Conservation (phyloP, 2,888 invertebrate genomes). For the Mesopsocus fuscifrons region DNA sequence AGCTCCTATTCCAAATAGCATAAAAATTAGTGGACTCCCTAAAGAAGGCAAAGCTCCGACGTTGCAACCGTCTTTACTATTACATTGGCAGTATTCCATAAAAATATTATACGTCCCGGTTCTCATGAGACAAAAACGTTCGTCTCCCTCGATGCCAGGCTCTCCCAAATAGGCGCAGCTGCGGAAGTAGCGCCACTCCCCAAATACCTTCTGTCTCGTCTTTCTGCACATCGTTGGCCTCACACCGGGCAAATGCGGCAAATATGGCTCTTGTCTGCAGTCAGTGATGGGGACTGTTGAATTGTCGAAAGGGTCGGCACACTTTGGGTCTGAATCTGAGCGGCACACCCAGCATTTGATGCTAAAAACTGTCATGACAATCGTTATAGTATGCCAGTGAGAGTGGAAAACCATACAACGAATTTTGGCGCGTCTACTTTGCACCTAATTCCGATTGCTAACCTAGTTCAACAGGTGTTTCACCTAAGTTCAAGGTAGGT, state of each 20-base stretch:
- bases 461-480: too few species aligned
- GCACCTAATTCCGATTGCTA: too few species aligned
- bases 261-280: slow-evolving; percentile 37
- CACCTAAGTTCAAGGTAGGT: too few species aligned
- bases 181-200: slow-evolving; percentile 20
- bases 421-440: too few species aligned
- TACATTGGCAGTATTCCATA: slow-evolving; percentile 84
- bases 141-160: slow-evolving; percentile 75
- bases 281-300: slow-evolving; percentile 70
- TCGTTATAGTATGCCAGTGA: too few species aligned
- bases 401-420: too few species aligned
- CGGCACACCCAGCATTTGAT: slow-evolving; percentile 82
- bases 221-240: slow-evolving; percentile 76
- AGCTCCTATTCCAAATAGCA: too few species aligned
- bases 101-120: slow-evolving; percentile 86
- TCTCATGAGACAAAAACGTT: slow-evolving; percentile 75
- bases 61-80: slow-evolving; percentile 84
- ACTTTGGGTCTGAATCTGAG: slow-evolving; percentile 75
- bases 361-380: slow-evolving; percentile 21
- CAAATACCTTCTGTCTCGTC: slow-evolving; percentile 56
- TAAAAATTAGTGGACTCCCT: background rate
- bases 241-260: slow-evolving; percentile 46
- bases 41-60: slow-evolving; percentile 22
- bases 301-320: slow-evolving; percentile 84
- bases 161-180: slow-evolving; percentile 75